These are phyloP conservation scores for Dicrostonyx torquatus DNA, from an alignment of 2,797 vertebrate species.

Conservation along the genomic window DNA sequence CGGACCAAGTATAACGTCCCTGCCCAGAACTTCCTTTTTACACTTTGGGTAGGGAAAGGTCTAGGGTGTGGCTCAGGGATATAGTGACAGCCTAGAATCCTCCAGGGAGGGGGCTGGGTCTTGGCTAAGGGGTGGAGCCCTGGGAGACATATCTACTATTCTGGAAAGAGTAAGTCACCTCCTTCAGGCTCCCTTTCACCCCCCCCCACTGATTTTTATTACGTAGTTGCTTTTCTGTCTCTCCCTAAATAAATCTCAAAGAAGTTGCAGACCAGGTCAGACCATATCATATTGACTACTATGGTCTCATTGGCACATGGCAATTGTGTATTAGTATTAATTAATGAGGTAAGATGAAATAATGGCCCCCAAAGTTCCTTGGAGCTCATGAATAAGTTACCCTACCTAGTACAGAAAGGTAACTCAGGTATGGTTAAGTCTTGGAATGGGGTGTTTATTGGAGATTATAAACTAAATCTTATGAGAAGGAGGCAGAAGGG, in stretches of 20 bases:
- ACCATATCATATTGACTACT: neutral
- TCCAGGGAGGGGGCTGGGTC: neutral
- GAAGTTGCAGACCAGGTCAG: neutral
- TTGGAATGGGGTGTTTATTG: neutral
- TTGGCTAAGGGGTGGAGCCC: no score
- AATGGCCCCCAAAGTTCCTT: neutral
- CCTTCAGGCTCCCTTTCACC: neutral
- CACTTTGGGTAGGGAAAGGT: neutral
- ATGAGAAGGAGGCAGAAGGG: neutral
- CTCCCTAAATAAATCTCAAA: neutral
- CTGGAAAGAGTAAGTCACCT: neutral
- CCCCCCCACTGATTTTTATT: neutral
- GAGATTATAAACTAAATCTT: neutral
- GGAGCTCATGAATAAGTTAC: neutral
- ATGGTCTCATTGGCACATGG: neutral
- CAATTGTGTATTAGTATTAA: neutral
- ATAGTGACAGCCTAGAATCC: neutral
- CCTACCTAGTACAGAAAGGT: neutral
- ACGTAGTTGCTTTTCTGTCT: neutral
- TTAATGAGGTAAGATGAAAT: neutral
- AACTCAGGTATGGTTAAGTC: neutral
- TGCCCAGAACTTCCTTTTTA: neutral
- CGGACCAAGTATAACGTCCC: neutral
- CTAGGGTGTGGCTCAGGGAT: neutral
- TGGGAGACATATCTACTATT: neutral